Conservation (phyloP, 1,140 invertebrate genomes). For the Lucilia sericata region DNA sequence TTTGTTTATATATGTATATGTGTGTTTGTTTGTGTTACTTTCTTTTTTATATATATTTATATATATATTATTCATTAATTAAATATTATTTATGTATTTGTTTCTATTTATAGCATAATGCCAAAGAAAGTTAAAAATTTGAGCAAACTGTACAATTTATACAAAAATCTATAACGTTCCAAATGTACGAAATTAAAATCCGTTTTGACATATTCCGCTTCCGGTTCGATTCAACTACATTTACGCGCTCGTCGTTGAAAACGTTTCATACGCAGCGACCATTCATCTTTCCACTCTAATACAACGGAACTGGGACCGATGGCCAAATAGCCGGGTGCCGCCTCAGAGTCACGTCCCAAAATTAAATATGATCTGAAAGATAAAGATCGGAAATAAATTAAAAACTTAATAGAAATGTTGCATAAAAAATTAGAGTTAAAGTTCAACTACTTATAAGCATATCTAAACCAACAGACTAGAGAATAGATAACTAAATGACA, state of each 20-base stretch:
- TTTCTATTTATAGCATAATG: constrained; percentile 60
- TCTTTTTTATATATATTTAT: constrained; percentile 11
- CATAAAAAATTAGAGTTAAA: too few relatives aligned
- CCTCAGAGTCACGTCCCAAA: constrained; percentile 83
- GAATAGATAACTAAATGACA: too few relatives aligned
- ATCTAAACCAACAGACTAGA: too few relatives aligned
- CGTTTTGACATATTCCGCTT: constrained; percentile 68
- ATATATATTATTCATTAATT: constrained; percentile 25
- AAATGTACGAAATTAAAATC: constrained; percentile 68
- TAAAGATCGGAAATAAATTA: not conserved
- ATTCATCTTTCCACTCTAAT: constrained; percentile 94
- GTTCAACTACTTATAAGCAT: too few relatives aligned
- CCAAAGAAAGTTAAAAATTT: constrained; percentile 67
- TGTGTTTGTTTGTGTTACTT: constrained; percentile 32
- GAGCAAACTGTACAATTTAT: constrained; percentile 69
- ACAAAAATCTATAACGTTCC: constrained; percentile 67
- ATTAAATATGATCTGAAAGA: constrained; percentile 84
- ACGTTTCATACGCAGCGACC: constrained; percentile 90
- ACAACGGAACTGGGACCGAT: constrained; percentile 89
- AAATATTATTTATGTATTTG: constrained; percentile 17
- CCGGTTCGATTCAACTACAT: constrained; percentile 71
- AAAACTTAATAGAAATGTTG: too few relatives aligned
- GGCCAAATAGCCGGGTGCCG: constrained; percentile 78
- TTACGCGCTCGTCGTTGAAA: constrained; percentile 83
- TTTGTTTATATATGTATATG: not conserved